Evolutionary conservation across 2,888 invertebrate species (phyloP), one percentile per base, ranked within the genome.

Genomic region (Temnothorax rugatulus): DNA sequence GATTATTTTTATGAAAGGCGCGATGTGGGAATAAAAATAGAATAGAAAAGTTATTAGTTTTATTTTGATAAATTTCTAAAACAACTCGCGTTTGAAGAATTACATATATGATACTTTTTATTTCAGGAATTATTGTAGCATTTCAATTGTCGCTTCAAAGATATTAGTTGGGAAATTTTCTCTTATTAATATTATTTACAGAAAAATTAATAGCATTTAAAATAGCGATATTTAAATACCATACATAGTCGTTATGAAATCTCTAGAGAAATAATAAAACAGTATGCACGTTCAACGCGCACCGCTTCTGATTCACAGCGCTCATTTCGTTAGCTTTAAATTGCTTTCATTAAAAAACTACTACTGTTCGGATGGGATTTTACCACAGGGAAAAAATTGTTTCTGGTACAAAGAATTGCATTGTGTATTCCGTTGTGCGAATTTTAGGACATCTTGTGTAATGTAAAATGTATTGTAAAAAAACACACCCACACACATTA

Each of bases 341-440:
- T 63, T 63, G 11, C n/a, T 63, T n/a, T 63, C 63, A 63, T 63
- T 63, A 38, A 44, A 47, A 44, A 66, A 13, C 41, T 64, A 13
- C 21, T 64, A 13, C 21, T 64, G 3, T 41, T 61, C 8, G 34
- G 34, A 61, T 18, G n/a, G 18, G 18, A 34, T 61, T 61, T 61
- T 61, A 61, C 34, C 9, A 34, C 34, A n/a, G 15, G n/a, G 18
- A 61, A 34, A 61, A 61, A 9, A 15, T 13, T 54, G 29, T 34
- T 61, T 61, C 34, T n/a, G 9, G 18, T 44, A 44, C 7, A 44
- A 66, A 66, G 8, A 41, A 41, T 64, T 15, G 13, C 15, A 44
- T 44, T 66, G 7, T 21, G 21, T 21, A 41, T 15, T 38, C 15
- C 21, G 25, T 13, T 15, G 21, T 7, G 21, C 13, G 15, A 64